phyloP scores from a whole-genome alignment of 2,888 invertebrate genomes.

The Hesperia comma region DNA sequence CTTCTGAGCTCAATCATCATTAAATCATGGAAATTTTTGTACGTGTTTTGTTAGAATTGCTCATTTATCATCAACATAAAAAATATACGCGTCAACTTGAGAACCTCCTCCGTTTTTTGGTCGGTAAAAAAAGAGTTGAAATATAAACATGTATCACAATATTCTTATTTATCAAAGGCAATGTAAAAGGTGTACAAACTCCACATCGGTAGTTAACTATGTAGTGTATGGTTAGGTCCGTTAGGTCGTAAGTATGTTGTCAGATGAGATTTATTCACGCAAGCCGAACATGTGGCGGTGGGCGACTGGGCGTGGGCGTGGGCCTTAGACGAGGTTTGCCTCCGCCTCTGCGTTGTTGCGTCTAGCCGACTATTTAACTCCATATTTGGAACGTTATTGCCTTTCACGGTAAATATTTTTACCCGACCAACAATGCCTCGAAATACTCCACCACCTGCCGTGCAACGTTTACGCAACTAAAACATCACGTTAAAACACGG shows the following conservation, averaged over 20 bases:
- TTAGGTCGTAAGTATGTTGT: constrained; percentile 53
- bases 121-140: too few relatives aligned
- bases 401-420: constrained; percentile 58
- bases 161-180: background rate
- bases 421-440: constrained; percentile 51
- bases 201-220: constrained; percentile 6
- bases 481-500: constrained; percentile 9
- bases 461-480: constrained; percentile 20
- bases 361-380: constrained; percentile 60
- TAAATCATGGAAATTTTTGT: too few relatives aligned
- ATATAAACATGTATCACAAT: too few relatives aligned
- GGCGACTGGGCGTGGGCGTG: constrained; percentile 59
- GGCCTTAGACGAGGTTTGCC: constrained; percentile 60
- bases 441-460: constrained; percentile 42
- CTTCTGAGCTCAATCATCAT: too few relatives aligned
- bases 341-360: constrained; percentile 61
- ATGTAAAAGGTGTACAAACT: background rate
- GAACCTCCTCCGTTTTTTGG: too few relatives aligned
- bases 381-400: constrained; percentile 60
- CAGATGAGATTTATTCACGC: constrained; percentile 74
- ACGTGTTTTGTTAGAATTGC: too few relatives aligned
- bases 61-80: too few relatives aligned
- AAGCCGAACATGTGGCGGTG: constrained; percentile 61
- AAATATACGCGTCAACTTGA: too few relatives aligned
- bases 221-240: constrained; percentile 17